phyloP scores from a whole-genome alignment of 2,888 invertebrate genomes.

The Amblyjoppa proteus region DNA sequence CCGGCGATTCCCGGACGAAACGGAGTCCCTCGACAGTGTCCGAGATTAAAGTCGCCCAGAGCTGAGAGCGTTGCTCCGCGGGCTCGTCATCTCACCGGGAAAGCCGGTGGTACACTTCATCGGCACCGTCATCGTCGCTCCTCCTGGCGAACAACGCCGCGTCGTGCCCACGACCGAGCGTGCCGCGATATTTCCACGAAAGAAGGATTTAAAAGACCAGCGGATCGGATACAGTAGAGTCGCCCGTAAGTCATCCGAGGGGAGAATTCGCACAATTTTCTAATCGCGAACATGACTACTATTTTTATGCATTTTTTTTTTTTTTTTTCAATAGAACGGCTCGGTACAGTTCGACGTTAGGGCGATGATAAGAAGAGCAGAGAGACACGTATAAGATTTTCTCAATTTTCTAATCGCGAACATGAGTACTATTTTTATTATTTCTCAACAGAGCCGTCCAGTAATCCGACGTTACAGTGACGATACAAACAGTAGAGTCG shows the following conservation, averaged over 20 bases:
- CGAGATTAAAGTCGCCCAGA: slow-evolving; percentile 52
- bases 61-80: background rate
- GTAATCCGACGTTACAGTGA: too few species aligned
- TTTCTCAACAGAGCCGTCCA: too few species aligned
- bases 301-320: too few species aligned
- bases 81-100: slow-evolving; percentile 37
- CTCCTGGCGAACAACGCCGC: slow-evolving; percentile 47
- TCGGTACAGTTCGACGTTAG: too few species aligned
- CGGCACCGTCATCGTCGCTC: slow-evolving; percentile 29
- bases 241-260: background rate
- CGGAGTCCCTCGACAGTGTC: slow-evolving; percentile 58
- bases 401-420: background rate
- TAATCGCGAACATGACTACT: background rate
- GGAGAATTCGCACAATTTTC: background rate
- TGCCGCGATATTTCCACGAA: slow-evolving; percentile 49
- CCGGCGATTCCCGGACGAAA: slow-evolving; percentile 44
- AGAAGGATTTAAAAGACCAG: slow-evolving; percentile 3
- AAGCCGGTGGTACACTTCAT: slow-evolving; percentile 24
- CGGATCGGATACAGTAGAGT: slow-evolving; percentile 39
- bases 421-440: too few species aligned
- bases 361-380: background rate
- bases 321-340: too few species aligned
- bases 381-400: background rate
- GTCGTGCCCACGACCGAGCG: slow-evolving; percentile 49
- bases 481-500: slow-evolving; percentile 27